These are phyloP conservation scores for Neotoma lepida DNA, from an alignment of 2,113 vertebrate species.

Conservation along the genomic window DNA sequence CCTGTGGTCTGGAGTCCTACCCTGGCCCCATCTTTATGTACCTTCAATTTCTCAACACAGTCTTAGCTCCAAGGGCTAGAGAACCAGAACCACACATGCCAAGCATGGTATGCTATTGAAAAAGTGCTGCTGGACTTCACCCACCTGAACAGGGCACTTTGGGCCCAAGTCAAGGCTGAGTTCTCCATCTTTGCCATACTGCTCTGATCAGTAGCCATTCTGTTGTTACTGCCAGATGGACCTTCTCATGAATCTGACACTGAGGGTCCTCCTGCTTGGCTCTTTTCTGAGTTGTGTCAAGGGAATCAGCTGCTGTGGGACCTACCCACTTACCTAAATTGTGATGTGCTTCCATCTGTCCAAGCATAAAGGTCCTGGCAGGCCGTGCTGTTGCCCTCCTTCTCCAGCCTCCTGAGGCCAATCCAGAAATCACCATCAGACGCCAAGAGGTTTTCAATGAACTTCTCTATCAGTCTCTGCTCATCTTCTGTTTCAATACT, in stretches of 20 bases:
- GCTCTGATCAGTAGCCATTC: background rate
- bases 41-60: background rate
- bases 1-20: background rate
- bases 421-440: conserved; percentile 98
- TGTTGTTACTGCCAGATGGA: background rate
- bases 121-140: background rate
- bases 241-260: background rate
- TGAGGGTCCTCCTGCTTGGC: background rate
- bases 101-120: background rate
- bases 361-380: conserved; percentile 90
- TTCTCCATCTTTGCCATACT: background rate
- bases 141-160: background rate
- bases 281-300: background rate
- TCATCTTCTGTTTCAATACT: conserved; percentile 91
- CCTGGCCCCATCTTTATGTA: background rate
- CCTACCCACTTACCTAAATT: conserved; percentile 87
- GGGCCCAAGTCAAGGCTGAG: background rate
- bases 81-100: background rate
- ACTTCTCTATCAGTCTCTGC: conserved; percentile 90
- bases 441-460: conserved; percentile 89
- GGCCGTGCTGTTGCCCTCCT: conserved; percentile 84
- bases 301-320: background rate
- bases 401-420: conserved; percentile 89
- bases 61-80: background rate
- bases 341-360: conserved; percentile 91